Base-by-base conservation (phyloP, 2,113 vertebrate species). In the Platichthys stellatus region DNA sequence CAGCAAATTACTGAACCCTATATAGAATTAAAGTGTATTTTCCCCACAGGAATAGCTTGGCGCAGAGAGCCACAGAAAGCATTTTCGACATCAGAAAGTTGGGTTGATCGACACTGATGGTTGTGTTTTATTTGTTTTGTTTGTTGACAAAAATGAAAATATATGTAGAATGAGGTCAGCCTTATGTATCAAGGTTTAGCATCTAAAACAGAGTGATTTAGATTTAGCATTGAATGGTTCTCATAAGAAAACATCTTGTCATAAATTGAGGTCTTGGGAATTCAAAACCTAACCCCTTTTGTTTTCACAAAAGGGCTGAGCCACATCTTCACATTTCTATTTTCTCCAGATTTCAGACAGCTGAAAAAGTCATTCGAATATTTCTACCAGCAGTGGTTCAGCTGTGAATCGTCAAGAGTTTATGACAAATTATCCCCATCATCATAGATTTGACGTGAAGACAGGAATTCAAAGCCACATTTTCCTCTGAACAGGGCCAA, bases 381-480 rank as follows among this genome's bases (percentile, higher is more conserved):
- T 13, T 53, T 76, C 76, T 68, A 75, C 75, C 69, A 61, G 40
- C 72, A 72, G 63, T 51, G 84, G 61, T 69, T 86, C 38, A 63
- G 54, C 74, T 72, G 78, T 83, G 45, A 81, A 64, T 76, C 53
- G 69, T 78, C 58, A 61, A 56, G 56, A 20, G 54, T 85, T 78
- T 81, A 88, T 85, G 68, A 70, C 69, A 81, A 85, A 74, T 60
- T 70, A 81, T 87, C 67, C 62, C 75, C 61, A 66, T 68, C 65
- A 70, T 38, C 38, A 68, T 84, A 66, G 80, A 81, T 74, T 59
- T 78, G 20, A 51, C 47, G 5, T 18, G 17, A 38, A 59, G 15
- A 73, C 63, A 81, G 74, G 71, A 81, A 86, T 66, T 85, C 66
- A 85, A 78, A 85, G 84, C 69, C 82, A 86, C 61, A 57, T 72